These are phyloP conservation scores for Dromococcyx pavoninus DNA, from an alignment of 2,797 vertebrate genomes.

Conservation along the genomic window DNA sequence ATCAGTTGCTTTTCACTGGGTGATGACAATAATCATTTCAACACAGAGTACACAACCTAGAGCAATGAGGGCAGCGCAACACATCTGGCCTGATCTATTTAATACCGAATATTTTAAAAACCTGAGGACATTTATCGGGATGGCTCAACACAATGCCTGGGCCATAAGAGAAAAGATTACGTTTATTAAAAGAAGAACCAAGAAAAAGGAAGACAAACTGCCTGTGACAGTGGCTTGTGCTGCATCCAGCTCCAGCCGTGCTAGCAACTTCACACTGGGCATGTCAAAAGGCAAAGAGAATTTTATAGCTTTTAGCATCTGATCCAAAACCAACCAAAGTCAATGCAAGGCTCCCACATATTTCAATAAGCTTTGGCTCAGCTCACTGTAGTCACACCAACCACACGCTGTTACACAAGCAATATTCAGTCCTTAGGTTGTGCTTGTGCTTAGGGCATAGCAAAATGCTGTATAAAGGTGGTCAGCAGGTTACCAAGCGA, in stretches of 20 bases:
- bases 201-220: slow-evolving; percentile 29
- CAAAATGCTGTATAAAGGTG: background rate
- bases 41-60: slow-evolving; percentile 48
- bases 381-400: background rate
- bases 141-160: background rate
- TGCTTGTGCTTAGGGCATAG: background rate
- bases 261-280: background rate
- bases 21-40: slow-evolving; percentile 59
- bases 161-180: slow-evolving; percentile 10
- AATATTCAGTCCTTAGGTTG: background rate
- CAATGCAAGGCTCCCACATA: background rate
- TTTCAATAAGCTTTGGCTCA: background rate
- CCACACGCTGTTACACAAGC: background rate
- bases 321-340: background rate
- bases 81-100: slow-evolving; percentile 60
- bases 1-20: slow-evolving; percentile 25
- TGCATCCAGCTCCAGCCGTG: background rate
- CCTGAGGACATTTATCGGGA: slow-evolving; percentile 24
- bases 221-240: background rate
- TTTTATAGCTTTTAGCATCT: background rate
- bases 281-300: background rate
- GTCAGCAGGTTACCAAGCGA: background rate
- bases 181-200: slow-evolving; percentile 40
- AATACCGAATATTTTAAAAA: slow-evolving; percentile 60
- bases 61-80: slow-evolving; percentile 52